These are phyloP conservation scores for Ommatoiulus sabulosus DNA, from an alignment of 2,888 invertebrate species.

Conservation along the genomic window DNA sequence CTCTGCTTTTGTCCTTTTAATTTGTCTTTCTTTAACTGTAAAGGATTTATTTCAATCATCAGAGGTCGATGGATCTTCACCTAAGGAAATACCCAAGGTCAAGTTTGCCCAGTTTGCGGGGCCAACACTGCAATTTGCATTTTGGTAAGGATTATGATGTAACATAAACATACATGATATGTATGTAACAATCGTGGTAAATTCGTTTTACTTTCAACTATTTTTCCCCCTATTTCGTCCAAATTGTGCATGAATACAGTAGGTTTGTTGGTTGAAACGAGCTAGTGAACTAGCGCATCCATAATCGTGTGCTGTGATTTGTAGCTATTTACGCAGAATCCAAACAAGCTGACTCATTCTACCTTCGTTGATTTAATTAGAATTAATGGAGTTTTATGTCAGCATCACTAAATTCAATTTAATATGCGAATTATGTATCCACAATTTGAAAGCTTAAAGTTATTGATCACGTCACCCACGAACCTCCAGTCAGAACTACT, in stretches of 20 bases:
- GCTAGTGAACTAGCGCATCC: neutral
- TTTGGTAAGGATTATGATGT: constrained; percentile 76
- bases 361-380: neutral
- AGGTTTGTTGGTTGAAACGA: too few species aligned
- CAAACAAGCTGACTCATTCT: neutral
- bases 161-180: too few species aligned
- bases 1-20: constrained; percentile 6
- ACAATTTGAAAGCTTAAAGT: neutral
- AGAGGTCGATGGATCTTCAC: neutral
- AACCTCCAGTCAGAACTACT: neutral
- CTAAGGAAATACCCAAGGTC: constrained; percentile 75
- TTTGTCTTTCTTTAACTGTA: constrained; percentile 34
- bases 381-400: too few species aligned
- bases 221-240: too few species aligned
- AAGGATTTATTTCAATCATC: constrained; percentile 47
- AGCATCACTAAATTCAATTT: neutral
- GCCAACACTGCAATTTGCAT: constrained; percentile 85
- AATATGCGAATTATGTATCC: neutral
- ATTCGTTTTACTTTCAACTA: too few species aligned
- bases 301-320: neutral
- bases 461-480: neutral
- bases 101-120: constrained; percentile 79
- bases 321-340: neutral
- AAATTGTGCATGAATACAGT: too few species aligned
- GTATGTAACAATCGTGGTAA: too few species aligned